Evolutionary conservation across 2,888 invertebrate species (phyloP).

Genomic region (Dicyrtoma fusca): DNA sequence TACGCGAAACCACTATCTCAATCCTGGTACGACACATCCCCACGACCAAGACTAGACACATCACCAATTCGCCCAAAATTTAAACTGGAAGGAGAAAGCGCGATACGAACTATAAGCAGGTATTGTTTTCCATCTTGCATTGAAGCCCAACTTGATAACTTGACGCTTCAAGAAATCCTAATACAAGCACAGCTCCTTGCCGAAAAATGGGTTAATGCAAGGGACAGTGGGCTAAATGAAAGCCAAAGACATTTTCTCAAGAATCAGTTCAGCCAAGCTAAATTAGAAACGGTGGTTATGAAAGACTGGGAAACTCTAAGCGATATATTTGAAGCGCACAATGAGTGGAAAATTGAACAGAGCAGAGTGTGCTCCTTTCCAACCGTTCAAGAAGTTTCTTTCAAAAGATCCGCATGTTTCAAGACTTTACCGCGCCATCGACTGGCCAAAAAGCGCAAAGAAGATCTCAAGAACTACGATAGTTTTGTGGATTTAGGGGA

Average conservation of each 20-base stretch:
- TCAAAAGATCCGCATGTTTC: not conserved
- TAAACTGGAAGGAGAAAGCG: slow-evolving; percentile 21
- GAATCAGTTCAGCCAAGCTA: slow-evolving; percentile 6
- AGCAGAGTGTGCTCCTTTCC: not conserved
- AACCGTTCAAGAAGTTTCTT: slow-evolving; percentile 5
- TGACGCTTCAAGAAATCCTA: slow-evolving; percentile 14
- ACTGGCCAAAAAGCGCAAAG: slow-evolving; percentile 18
- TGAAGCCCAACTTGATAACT: slow-evolving; percentile 8
- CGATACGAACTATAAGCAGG: slow-evolving; percentile 14
- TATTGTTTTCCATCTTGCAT: slow-evolving; percentile 27
- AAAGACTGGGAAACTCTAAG: slow-evolving; percentile 20
- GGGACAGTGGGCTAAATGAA: not conserved
- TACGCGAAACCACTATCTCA: slow-evolving; percentile 9
- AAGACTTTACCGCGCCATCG: slow-evolving; percentile 9
- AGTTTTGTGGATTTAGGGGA: slow-evolving; percentile 17
- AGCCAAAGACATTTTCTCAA: slow-evolving; percentile 14
- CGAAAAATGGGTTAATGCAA: not conserved
- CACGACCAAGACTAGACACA: slow-evolving; percentile 11
- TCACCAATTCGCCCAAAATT: slow-evolving; percentile 15
- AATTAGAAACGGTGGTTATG: not conserved
- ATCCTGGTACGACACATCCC: not conserved
- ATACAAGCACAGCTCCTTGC: not conserved
- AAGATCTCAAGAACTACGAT: slow-evolving; percentile 26
- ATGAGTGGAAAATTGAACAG: slow-evolving; percentile 24
- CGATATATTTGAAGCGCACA: slow-evolving; percentile 12